Evolutionary conservation across 2,797 vertebrate species (phyloP).

Genomic region (Xerus rutilus): DNA sequence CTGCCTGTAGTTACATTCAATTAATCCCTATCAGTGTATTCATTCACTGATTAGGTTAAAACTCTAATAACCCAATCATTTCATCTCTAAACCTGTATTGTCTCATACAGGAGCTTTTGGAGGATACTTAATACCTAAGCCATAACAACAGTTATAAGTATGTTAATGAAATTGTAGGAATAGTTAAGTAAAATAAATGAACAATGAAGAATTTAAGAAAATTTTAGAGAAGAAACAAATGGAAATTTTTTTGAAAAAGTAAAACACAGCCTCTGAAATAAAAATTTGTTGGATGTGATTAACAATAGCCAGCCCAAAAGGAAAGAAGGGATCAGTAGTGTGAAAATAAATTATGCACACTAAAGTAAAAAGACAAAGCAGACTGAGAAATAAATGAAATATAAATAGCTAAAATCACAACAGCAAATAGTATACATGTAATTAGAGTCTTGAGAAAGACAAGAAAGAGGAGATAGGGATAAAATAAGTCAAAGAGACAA

Average conservation of each 20-base stretch:
- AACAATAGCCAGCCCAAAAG: neutral
- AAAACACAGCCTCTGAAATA: neutral
- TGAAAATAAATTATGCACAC: conserved; percentile 8
- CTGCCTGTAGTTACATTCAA: too few species aligned
- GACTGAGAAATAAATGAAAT: neutral
- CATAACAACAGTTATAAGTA: neutral
- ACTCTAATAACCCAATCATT: too few species aligned
- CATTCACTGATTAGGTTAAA: too few species aligned
- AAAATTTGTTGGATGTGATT: neutral
- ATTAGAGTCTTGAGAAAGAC: neutral
- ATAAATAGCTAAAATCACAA: neutral
- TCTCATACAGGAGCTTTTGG: too few species aligned
- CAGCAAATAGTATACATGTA: neutral
- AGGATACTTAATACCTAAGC: too few species aligned
- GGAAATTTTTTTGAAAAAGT: neutral
- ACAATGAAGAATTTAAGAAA: neutral
- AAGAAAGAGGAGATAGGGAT: neutral
- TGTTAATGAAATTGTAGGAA: neutral
- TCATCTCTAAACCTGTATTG: too few species aligned
- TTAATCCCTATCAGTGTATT: too few species aligned
- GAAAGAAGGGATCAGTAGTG: neutral
- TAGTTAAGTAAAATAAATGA: neutral
- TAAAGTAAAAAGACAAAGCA: neutral
- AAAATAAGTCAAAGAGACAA: neutral
- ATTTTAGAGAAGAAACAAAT: neutral